Evolutionary conservation across 2,888 invertebrate genomes (phyloP).

Genomic region (Iphiclides podalirius): DNA sequence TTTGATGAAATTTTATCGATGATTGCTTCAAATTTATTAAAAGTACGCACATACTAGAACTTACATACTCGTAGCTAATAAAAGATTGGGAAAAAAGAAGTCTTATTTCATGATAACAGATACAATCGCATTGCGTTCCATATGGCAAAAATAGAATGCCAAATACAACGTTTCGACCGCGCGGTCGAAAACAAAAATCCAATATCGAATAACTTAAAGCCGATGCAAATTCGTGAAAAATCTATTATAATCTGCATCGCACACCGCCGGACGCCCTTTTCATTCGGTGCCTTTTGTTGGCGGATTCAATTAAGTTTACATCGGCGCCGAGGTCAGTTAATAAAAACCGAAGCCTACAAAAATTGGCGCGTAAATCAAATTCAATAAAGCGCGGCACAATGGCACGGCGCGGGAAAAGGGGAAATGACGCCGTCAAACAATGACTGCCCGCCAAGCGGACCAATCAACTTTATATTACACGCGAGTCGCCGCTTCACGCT

Average conservation of each 20-base stretch:
- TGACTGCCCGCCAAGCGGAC: slow-evolving; percentile 37
- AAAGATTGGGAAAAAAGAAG: too few species aligned
- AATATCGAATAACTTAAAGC: slow-evolving; percentile 70
- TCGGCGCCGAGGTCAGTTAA: slow-evolving; percentile 77
- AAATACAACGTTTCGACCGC: slow-evolving; percentile 61
- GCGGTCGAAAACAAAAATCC: slow-evolving; percentile 52
- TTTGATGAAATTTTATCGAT: too few species aligned
- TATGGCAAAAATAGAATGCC: slow-evolving; percentile 37
- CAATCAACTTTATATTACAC: slow-evolving; percentile 42
- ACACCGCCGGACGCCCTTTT: slow-evolving; percentile 77
- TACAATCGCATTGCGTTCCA: slow-evolving; percentile 20
- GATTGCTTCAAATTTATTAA: too few species aligned
- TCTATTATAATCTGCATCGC: slow-evolving; percentile 78
- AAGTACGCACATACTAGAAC: too few species aligned
- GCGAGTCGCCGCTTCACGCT: slow-evolving; percentile 13
- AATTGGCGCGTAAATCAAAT: slow-evolving; percentile 78
- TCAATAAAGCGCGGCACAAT: slow-evolving; percentile 75
- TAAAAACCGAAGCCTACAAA: slow-evolving; percentile 78
- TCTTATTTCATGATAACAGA: too few species aligned
- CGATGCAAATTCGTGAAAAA: slow-evolving; percentile 72
- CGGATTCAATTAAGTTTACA: slow-evolving; percentile 80
- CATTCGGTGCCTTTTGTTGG: slow-evolving; percentile 76
- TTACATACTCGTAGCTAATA: too few species aligned
- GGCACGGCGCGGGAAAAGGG: slow-evolving; percentile 50
- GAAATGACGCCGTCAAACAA: slow-evolving; percentile 62